A percentile compares a stretch with the other conserved stretches of the same genome.
phyloP scores from a whole-genome alignment of 2,888 invertebrate genomes.

The Cheilosia soror region DNA sequence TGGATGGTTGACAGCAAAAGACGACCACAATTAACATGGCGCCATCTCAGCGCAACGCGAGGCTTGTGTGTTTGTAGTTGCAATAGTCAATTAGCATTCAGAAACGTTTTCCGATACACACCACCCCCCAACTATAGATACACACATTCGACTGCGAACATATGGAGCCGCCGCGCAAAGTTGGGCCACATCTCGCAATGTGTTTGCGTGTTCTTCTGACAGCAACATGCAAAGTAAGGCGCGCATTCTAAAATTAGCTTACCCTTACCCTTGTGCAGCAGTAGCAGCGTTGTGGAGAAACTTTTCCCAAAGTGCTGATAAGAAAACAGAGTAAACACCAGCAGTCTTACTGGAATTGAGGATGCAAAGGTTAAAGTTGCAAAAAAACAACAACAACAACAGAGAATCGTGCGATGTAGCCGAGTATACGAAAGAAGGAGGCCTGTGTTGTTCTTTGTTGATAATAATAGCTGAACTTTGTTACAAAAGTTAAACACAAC shows the following conservation, averaged over 20 bases:
- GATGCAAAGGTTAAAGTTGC: slow-evolving; percentile 68
- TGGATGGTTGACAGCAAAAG: slow-evolving; percentile 20
- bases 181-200: background rate
- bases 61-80: slow-evolving; percentile 11
- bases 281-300: background rate
- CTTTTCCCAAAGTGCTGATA: slow-evolving; percentile 38
- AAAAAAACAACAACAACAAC: slow-evolving; percentile 18
- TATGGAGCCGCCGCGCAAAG: background rate
- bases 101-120: slow-evolving; percentile 6
- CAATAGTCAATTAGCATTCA: slow-evolving; percentile 54
- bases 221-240: background rate
- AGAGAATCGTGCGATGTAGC: slow-evolving; percentile 19
- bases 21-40: slow-evolving; percentile 57
- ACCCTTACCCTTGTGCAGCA: background rate
- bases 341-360: background rate
- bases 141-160: background rate
- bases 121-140: too few species aligned
- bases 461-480: slow-evolving; percentile 73
- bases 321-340: slow-evolving; percentile 31
- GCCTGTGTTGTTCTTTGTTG: slow-evolving; percentile 54
- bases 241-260: slow-evolving; percentile 58
- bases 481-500: slow-evolving; percentile 48
- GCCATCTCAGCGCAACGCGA: slow-evolving; percentile 45
- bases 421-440: background rate
- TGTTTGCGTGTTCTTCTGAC: background rate